These are phyloP conservation scores for Phylloscopus whistleri DNA, from an alignment of 2,113 vertebrate species.

Conservation along the genomic window DNA sequence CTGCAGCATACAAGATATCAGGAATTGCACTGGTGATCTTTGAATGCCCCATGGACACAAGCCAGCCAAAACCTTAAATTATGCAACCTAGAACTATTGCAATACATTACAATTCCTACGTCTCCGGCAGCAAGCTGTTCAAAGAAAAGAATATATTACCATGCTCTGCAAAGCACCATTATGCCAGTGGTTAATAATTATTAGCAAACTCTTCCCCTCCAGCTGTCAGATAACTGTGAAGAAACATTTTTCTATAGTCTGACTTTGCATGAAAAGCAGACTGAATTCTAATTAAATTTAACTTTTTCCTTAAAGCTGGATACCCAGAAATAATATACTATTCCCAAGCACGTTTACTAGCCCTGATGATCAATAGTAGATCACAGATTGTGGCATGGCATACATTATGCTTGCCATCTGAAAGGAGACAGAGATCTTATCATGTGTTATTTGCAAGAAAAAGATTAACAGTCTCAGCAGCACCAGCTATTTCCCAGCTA, in stretches of 20 bases:
- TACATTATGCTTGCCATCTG: neutral
- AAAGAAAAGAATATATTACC: conserved; percentile 21
- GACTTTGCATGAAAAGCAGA: neutral
- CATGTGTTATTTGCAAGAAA: neutral
- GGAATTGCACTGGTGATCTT: neutral
- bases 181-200: conserved; percentile 40
- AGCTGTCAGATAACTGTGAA: conserved; percentile 25
- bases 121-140: neutral
- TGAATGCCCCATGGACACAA: neutral
- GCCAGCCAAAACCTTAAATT: conserved; percentile 2
- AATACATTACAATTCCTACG: neutral
- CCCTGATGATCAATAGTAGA: neutral
- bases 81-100: neutral
- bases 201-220: conserved; percentile 34
- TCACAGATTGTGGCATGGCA: neutral
- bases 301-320: neutral
- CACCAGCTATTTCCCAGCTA: neutral
- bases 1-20: neutral
- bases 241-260: neutral
- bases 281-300: conserved; percentile 14
- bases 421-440: neutral
- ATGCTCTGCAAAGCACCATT: conserved; percentile 9
- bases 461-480: neutral
- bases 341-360: neutral
- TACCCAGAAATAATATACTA: neutral